Evolutionary conservation across 2,888 invertebrate genomes (phyloP).

Genomic region (Parelbella ahira): DNA sequence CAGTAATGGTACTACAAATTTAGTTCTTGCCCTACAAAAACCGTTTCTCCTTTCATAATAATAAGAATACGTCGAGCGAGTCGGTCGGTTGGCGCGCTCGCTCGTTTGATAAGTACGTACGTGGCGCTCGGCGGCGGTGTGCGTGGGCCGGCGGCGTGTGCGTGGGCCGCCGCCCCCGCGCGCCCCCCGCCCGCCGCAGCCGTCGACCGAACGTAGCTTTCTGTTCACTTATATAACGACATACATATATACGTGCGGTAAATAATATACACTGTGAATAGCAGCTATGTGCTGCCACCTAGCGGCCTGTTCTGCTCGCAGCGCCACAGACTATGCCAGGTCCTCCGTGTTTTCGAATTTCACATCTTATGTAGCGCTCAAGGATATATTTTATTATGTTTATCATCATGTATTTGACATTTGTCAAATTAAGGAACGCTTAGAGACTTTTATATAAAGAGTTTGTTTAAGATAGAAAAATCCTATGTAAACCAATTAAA

Average conservation of each 20-base stretch:
- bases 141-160: slow-evolving; percentile 44
- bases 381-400: slow-evolving; percentile 29
- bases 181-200: slow-evolving; percentile 31
- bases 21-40: slow-evolving; percentile 81
- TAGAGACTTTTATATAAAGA: too few relatives aligned
- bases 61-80: slow-evolving; percentile 83
- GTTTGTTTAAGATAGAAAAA: too few relatives aligned
- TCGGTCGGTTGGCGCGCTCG: slow-evolving; percentile 73
- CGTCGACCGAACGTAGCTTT: slow-evolving; percentile 67
- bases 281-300: slow-evolving; percentile 78
- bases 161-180: slow-evolving; percentile 37
- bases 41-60: slow-evolving; percentile 81
- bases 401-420: slow-evolving; percentile 10
- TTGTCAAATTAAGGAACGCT: slow-evolving; percentile 1
- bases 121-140: slow-evolving; percentile 45
- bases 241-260: slow-evolving; percentile 69
- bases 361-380: slow-evolving; percentile 28
- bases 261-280: slow-evolving; percentile 77
- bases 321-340: slow-evolving; percentile 51
- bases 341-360: slow-evolving; percentile 50
- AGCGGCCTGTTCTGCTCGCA: slow-evolving; percentile 57
- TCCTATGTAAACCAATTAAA: too few relatives aligned
- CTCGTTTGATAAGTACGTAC: slow-evolving; percentile 71
- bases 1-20: slow-evolving; percentile 74
- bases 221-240: slow-evolving; percentile 79